These are phyloP conservation scores for Zygothrica quintamaculata DNA, from an alignment of 2,888 invertebrate genomes.

Conservation along the genomic window DNA sequence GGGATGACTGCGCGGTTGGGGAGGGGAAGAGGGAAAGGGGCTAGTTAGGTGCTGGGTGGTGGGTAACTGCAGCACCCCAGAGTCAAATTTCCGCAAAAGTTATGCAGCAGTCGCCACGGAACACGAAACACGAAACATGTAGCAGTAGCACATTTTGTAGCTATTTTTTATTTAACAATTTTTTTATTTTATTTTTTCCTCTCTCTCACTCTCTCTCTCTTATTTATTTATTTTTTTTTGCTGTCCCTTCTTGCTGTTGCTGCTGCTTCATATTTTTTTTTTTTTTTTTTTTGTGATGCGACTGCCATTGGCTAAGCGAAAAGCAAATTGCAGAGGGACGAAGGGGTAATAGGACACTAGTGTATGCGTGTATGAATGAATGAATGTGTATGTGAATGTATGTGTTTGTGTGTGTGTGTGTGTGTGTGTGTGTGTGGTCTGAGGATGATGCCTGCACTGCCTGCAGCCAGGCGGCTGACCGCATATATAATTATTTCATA, in stretches of 20 bases:
- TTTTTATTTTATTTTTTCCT: slow-evolving; percentile 16
- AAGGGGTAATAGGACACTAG: neutral
- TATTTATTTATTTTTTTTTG: slow-evolving; percentile 36
- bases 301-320: slow-evolving; percentile 57
- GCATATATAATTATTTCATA: slow-evolving; percentile 78
- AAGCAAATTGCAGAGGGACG: slow-evolving; percentile 38
- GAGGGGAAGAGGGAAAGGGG: neutral
- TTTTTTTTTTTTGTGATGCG: slow-evolving; percentile 10
- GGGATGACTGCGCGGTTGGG: neutral
- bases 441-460: slow-evolving; percentile 51
- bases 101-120: slow-evolving; percentile 72
- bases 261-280: too few relatives aligned
- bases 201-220: too few relatives aligned
- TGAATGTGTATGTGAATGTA: neutral
- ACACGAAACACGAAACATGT: slow-evolving; percentile 53
- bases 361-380: neutral
- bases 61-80: slow-evolving; percentile 50
- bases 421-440: neutral
- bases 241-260: slow-evolving; percentile 29
- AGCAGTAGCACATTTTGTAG: slow-evolving; percentile 54
- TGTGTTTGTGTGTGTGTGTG: neutral
- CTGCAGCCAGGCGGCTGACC: slow-evolving; percentile 67
- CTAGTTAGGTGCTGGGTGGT: slow-evolving; percentile 22
- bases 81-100: slow-evolving; percentile 77
- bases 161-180: slow-evolving; percentile 12